A percentile compares a stretch with the other conserved stretches of the same genome.
These are phyloP conservation scores for Melanerpes formicivorus DNA, from an alignment of 2,113 vertebrate genomes.

Conservation along the genomic window DNA sequence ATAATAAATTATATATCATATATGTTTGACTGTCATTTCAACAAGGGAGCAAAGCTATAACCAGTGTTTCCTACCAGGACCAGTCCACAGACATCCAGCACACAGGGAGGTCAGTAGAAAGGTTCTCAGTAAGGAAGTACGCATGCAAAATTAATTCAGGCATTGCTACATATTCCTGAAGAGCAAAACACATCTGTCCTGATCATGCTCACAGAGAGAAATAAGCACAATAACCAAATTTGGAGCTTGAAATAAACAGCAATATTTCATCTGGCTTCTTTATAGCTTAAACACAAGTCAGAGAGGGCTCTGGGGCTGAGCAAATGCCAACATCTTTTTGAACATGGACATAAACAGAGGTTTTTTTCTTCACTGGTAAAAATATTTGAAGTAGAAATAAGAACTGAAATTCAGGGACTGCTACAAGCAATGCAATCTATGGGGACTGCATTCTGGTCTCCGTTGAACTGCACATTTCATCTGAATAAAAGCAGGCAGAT, in stretches of 20 bases:
- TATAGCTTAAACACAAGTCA: neutral
- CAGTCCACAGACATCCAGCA: neutral
- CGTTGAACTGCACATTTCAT: neutral
- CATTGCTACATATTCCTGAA: neutral
- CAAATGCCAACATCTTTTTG: neutral
- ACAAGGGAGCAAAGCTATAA: neutral
- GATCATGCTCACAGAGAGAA: neutral
- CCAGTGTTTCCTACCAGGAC: neutral
- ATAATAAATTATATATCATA: neutral
- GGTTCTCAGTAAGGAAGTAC: neutral
- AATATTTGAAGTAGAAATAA: neutral
- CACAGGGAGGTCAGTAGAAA: neutral
- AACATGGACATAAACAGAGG: neutral
- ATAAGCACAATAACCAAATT: neutral
- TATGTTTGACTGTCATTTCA: neutral
- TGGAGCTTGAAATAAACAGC: neutral
- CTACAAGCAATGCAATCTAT: neutral
- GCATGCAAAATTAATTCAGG: neutral
- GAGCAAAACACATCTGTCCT: neutral
- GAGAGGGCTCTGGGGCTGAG: neutral
- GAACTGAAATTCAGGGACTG: neutral
- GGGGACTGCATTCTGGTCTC: neutral
- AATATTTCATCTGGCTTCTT: neutral
- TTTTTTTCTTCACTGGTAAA: neutral
- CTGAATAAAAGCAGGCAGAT: neutral